Evolutionary conservation across 2,888 invertebrate species (phyloP).

Genomic region (Octodonta nipae): DNA sequence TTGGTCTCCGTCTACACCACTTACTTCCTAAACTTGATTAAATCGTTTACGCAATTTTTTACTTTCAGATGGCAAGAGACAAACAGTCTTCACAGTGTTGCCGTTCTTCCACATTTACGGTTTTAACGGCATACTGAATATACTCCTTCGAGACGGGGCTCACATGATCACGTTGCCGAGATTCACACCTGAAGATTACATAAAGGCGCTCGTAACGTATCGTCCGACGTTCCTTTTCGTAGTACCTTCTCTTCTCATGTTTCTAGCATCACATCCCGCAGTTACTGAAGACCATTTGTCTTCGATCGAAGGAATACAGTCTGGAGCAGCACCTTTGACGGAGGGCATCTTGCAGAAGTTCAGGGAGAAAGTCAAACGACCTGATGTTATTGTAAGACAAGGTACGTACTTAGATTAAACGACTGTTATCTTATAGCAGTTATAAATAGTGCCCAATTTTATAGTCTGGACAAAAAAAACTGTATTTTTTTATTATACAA

Average conservation of each 20-base stretch:
- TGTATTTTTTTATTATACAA: background rate
- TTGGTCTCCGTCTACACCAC: too few species aligned
- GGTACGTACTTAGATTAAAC: too few species aligned
- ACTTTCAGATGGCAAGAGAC: conserved; percentile 37
- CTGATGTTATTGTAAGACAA: conserved; percentile 30
- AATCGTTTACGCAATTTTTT: too few species aligned
- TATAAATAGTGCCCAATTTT: background rate
- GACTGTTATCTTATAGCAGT: background rate
- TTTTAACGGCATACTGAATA: conserved; percentile 53
- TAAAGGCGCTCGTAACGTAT: conserved; percentile 48
- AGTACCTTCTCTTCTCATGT: conserved; percentile 65
- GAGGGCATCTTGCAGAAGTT: conserved; percentile 51
- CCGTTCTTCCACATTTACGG: conserved; percentile 74
- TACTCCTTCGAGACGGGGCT: conserved; percentile 44
- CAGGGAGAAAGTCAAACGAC: conserved; percentile 36
- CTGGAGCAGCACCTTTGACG: conserved; percentile 62
- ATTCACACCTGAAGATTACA: conserved; percentile 62
- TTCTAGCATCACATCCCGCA: conserved; percentile 58
- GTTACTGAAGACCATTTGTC: conserved; percentile 54
- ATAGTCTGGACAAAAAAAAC: background rate
- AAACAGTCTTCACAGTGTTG: conserved; percentile 48
- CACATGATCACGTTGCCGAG: conserved; percentile 55
- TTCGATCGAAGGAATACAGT: conserved; percentile 49
- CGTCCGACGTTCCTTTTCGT: conserved; percentile 51
- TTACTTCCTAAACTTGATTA: too few species aligned